Base-by-base conservation (phyloP, 2,888 invertebrate genomes). In the Caenorhabditis plicata region DNA sequence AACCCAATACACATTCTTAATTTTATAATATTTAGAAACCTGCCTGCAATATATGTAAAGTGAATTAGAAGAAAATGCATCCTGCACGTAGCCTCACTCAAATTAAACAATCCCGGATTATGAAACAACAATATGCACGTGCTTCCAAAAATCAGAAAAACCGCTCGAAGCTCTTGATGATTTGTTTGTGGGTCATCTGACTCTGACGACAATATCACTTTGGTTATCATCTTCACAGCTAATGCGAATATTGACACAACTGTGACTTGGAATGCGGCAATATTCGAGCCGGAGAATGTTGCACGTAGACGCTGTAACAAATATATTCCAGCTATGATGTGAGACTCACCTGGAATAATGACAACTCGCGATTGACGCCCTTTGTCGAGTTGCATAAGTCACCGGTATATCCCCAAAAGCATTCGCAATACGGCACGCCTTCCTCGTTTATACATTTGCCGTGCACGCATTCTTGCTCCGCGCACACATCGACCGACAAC, bases 161-260 rank as follows among this genome's bases (percentile, higher is more conserved):
- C 26, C 5, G 41, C 39, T 15, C 60, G 49, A 11, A 54, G 45
- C 3, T 53, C 31, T 36, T 60, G 60, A 44, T 60, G 54, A 8
- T 50, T 54, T 38, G 54, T 54, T 40, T 60, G 60, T 5, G 60
- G 60, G 27, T 60, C 60, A 35, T 60, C 60, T 35, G 54, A 49
- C 25, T 51, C 60, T 29, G 42, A 50, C 25, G 54, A 49, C 4
- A 49, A 2, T 22, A 46, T 43, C n/a, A 60, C 23, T 20, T 60
- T 60, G 3, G 42, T 43, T 3, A 54, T 1, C 1, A 47, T 38
- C 33, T 54, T 54, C 1, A 42, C 40, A 4, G 31, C 4, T 1
- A 50, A 25, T 8, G 46, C 40, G 22, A 49, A 5, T n/a, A 54
- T 8, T 5, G 42, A 50, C 53, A 15, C 20, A 33, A 35, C 17